Conservation (phyloP, 2,797 vertebrate species). For the Phataginus tricuspis region DNA sequence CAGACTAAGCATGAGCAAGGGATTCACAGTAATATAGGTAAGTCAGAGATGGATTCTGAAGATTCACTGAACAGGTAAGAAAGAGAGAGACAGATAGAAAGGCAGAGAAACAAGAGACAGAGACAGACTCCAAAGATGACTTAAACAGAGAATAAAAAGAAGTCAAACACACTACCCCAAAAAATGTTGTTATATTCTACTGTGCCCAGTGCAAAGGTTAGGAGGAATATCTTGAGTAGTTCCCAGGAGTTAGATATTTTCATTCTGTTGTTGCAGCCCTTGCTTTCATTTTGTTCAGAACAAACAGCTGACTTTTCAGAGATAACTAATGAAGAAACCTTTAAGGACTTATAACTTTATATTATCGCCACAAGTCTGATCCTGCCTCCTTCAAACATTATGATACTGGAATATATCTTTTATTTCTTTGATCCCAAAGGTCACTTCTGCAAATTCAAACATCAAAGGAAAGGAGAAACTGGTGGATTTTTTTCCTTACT, state of each 20-base stretch:
- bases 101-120: not conserved
- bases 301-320: constrained; percentile 64
- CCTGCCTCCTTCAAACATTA: constrained; percentile 31
- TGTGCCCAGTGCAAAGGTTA: not conserved
- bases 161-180: not conserved
- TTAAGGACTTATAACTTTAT: constrained; percentile 56
- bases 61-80: not conserved
- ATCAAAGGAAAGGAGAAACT: constrained; percentile 62
- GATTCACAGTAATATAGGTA: not conserved
- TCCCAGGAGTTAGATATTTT: constrained; percentile 7
- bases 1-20: not conserved
- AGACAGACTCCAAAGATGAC: not conserved
- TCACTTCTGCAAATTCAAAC: constrained; percentile 68
- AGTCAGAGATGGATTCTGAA: constrained; percentile 2
- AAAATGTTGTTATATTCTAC: not conserved
- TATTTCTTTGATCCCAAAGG: constrained; percentile 80
- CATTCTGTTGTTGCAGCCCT: constrained; percentile 38
- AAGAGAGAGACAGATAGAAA: not conserved
- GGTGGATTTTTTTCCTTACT: constrained; percentile 20
- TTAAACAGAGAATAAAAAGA: not conserved
- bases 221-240: not conserved
- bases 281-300: constrained; percentile 68
- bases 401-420: not conserved
- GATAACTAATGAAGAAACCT: constrained; percentile 74
- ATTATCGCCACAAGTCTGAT: constrained; percentile 50